Evolutionary conservation across 2,113 vertebrate genomes (phyloP).

Genomic region (Caracal caracal): DNA sequence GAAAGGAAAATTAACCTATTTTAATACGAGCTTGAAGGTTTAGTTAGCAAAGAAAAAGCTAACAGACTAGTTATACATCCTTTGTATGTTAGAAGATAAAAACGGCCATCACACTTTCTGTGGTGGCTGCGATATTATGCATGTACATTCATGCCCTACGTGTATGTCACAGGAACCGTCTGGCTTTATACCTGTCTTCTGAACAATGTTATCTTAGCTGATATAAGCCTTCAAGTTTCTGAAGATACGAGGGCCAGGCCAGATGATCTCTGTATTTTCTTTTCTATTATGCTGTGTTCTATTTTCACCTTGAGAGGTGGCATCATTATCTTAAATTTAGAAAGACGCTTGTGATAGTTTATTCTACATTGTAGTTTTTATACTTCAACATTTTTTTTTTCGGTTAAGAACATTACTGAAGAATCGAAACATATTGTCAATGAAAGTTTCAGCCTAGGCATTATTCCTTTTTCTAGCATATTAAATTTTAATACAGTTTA

Average conservation of each 20-base stretch:
- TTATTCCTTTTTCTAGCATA: conserved; percentile 45
- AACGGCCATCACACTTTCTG: neutral
- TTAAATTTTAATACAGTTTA: conserved; percentile 43
- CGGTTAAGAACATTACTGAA: conserved; percentile 34
- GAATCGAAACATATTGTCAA: conserved; percentile 52
- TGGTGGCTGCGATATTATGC: neutral
- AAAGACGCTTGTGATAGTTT: conserved; percentile 44
- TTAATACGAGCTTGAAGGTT: conserved; percentile 4
- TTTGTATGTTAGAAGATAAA: neutral
- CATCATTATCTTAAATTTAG: conserved; percentile 56
- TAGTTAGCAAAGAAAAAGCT: conserved; percentile 26
- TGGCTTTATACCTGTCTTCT: conserved; percentile 23
- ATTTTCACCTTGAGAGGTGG: conserved; percentile 52
- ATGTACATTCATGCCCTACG: neutral
- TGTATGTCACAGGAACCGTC: neutral
- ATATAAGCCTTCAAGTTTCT: conserved; percentile 42
- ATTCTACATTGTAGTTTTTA: conserved; percentile 42
- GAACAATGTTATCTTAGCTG: neutral
- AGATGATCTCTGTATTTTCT: conserved; percentile 55
- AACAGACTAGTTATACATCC: neutral
- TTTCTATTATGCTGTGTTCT: conserved; percentile 56
- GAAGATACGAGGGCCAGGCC: neutral
- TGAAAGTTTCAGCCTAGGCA: neutral
- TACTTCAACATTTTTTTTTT: conserved; percentile 16
- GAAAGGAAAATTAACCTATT: conserved; percentile 3